Evolutionary conservation across 2,888 invertebrate species (phyloP).

Genomic region (Ectropis crepuscularia): DNA sequence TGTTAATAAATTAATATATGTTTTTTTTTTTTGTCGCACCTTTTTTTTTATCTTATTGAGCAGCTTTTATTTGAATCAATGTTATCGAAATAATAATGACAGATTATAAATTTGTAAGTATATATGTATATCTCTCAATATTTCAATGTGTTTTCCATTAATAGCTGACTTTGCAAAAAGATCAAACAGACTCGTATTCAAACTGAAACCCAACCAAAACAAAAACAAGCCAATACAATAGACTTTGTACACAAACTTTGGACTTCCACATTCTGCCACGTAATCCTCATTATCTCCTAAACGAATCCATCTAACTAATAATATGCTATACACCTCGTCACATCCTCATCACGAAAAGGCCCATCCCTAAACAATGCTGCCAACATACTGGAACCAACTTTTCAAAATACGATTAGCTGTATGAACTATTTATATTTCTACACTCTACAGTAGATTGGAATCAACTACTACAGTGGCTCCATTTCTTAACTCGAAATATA

Average conservation of each 20-base stretch:
- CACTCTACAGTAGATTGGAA: not conserved
- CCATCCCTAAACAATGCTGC: conserved; percentile 43
- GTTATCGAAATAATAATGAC: too few relatives aligned
- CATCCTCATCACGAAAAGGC: conserved; percentile 43
- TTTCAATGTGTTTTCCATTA: not conserved
- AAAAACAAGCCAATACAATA: not conserved
- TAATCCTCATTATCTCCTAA: conserved; percentile 33
- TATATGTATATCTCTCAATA: too few relatives aligned
- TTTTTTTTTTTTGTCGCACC: too few relatives aligned
- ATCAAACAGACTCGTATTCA: not conserved
- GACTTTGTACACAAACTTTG: conserved; percentile 5
- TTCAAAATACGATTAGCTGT: not conserved
- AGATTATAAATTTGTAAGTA: too few relatives aligned
- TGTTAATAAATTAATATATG: too few relatives aligned
- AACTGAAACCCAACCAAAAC: not conserved
- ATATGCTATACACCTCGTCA: conserved; percentile 37
- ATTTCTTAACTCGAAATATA: not conserved
- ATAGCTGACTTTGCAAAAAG: not conserved
- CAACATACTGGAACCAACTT: conserved; percentile 28
- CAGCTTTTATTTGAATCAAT: too few relatives aligned
- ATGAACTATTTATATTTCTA: not conserved
- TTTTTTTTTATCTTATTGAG: too few relatives aligned
- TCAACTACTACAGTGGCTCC: not conserved
- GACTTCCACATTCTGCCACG: conserved; percentile 20
- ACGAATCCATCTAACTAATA: conserved; percentile 24